Conservation (phyloP, 2,797 vertebrate species). For the Anomalospiza imberbis region DNA sequence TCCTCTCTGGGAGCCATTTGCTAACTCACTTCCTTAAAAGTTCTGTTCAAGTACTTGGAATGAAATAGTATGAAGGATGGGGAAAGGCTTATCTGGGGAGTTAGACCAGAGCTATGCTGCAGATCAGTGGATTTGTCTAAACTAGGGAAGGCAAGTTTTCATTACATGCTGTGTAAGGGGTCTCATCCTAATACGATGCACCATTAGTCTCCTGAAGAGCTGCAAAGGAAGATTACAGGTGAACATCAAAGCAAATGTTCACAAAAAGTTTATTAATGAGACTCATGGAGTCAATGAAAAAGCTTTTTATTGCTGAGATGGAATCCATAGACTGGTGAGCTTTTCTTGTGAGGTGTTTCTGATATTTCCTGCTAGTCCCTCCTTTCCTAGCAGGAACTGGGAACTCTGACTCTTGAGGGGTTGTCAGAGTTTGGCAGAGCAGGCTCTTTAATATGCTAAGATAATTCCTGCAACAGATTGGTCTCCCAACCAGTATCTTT, state of each 20-base stretch:
- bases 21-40: not conserved
- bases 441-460: not conserved
- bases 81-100: not conserved
- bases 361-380: not conserved
- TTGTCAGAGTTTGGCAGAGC: constrained; percentile 2
- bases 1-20: not conserved
- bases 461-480: constrained; percentile 4
- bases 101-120: not conserved
- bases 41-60: not conserved
- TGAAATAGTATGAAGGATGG: not conserved
- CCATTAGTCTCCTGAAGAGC: not conserved
- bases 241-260: not conserved
- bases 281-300: not conserved
- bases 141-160: not conserved
- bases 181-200: not conserved
- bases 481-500: constrained; percentile 16
- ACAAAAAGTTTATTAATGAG: not conserved
- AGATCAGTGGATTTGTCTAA: not conserved
- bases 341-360: not conserved
- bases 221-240: not conserved
- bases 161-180: not conserved
- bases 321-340: not conserved
- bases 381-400: not conserved
- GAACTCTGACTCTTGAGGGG: not conserved
- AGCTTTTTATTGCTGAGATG: not conserved